A percentile compares a stretch with the other conserved stretches of the same genome.
Conservation (phyloP, 1,140 invertebrate genomes). For the Riptortus pedestris region DNA sequence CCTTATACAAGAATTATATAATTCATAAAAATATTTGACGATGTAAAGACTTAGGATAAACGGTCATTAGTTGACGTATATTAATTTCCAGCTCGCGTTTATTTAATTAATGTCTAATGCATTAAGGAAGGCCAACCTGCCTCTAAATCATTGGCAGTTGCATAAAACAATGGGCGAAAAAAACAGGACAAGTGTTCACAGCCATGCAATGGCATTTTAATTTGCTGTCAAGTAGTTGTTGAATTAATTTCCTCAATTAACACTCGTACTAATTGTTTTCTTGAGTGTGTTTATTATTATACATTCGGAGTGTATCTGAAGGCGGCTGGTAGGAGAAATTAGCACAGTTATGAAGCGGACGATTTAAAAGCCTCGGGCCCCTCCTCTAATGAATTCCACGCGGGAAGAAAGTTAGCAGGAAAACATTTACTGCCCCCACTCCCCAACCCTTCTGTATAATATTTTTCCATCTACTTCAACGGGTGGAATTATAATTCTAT, state of each 20-base stretch:
- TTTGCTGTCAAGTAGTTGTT: neutral
- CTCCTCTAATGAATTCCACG: neutral
- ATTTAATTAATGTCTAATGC: too few species aligned
- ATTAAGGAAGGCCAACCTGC: too few species aligned
- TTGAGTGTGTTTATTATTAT: slow-evolving; percentile 10
- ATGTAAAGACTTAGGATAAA: too few species aligned
- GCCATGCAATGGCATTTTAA: neutral
- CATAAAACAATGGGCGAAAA: too few species aligned
- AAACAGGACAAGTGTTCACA: too few species aligned
- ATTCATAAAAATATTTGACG: too few species aligned
- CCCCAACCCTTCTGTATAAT: neutral
- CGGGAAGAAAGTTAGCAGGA: neutral
- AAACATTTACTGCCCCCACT: neutral
- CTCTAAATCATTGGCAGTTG: too few species aligned
- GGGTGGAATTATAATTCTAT: neutral
- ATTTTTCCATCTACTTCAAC: slow-evolving; percentile 4
- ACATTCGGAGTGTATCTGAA: slow-evolving; percentile 2
- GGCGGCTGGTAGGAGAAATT: slow-evolving; percentile 2
- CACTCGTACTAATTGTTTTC: slow-evolving; percentile 5
- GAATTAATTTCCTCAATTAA: slow-evolving; percentile 8
- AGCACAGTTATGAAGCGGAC: too few species aligned
- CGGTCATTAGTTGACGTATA: too few species aligned
- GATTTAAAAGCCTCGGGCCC: slow-evolving; percentile 2
- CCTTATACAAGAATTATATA: too few species aligned
- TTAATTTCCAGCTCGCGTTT: too few species aligned